phyloP scores from a whole-genome alignment of 2,888 invertebrate species.

The Agonopterix subpropinquella region DNA sequence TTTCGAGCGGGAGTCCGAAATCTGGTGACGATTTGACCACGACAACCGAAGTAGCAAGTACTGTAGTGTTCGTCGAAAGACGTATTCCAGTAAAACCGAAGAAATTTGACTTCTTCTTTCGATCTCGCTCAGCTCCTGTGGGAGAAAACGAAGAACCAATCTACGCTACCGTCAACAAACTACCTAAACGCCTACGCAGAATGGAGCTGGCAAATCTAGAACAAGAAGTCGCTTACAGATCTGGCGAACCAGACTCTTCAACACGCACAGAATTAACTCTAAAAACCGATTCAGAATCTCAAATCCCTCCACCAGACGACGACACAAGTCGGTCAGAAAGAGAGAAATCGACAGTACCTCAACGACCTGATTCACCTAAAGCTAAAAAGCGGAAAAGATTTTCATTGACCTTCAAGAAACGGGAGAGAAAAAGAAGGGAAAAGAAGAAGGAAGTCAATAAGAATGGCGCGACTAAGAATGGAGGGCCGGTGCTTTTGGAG shows the following conservation, averaged over 20 bases:
- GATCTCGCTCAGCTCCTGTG: slow-evolving; percentile 70
- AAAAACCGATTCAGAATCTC: slow-evolving; percentile 64
- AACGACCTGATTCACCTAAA: slow-evolving; percentile 62
- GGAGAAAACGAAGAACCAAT: slow-evolving; percentile 69
- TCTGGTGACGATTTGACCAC: slow-evolving; percentile 59
- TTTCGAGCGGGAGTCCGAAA: slow-evolving; percentile 46
- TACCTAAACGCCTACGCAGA: slow-evolving; percentile 64
- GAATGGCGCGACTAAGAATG: slow-evolving; percentile 50
- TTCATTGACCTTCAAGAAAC: slow-evolving; percentile 63
- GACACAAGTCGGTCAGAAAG: slow-evolving; percentile 66
- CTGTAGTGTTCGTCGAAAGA: slow-evolving; percentile 68
- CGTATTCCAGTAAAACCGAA: slow-evolving; percentile 63
- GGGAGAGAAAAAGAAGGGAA: slow-evolving; percentile 63
- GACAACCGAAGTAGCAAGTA: slow-evolving; percentile 70
- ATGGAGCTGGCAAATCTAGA: slow-evolving; percentile 68
- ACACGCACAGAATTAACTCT: slow-evolving; percentile 56
- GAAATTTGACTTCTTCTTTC: slow-evolving; percentile 66
- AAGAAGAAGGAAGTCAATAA: slow-evolving; percentile 56
- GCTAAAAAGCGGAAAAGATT: slow-evolving; percentile 66
- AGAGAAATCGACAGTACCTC: slow-evolving; percentile 55
- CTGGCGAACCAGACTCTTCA: slow-evolving; percentile 58
- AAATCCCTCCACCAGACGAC: slow-evolving; percentile 55
- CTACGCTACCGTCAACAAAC: slow-evolving; percentile 69
- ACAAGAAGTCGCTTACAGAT: slow-evolving; percentile 64
- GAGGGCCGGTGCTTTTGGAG: slow-evolving; percentile 44